Conservation (phyloP, 1,140 invertebrate genomes). For the Nixonia krombeini region DNA sequence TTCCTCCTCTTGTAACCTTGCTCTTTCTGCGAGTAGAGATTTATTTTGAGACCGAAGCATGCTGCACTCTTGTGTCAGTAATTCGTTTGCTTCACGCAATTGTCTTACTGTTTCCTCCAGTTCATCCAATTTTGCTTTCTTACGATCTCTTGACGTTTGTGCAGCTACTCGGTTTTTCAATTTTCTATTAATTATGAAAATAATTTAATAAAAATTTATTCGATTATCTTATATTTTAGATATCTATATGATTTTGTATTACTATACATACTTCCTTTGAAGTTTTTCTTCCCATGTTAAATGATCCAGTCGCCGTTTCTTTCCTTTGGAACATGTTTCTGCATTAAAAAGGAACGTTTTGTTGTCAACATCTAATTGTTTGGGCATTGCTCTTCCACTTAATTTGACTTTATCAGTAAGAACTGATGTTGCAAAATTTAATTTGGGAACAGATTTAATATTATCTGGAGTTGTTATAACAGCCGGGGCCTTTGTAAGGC, state of each 20-base stretch:
- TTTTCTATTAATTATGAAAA: constrained; percentile 78
- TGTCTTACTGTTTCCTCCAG: constrained; percentile 82
- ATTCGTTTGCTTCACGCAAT: constrained; percentile 77
- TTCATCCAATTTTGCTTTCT: constrained; percentile 92
- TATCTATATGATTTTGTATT: not conserved
- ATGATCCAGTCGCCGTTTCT: constrained; percentile 83
- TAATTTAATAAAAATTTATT: too few species aligned
- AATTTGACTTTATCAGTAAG: constrained; percentile 54
- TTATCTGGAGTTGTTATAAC: constrained; percentile 23
- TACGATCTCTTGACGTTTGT: constrained; percentile 97
- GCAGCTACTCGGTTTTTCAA: constrained; percentile 97
- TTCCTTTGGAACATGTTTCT: constrained; percentile 62
- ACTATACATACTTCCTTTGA: constrained; percentile 87
- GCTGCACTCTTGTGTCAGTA: constrained; percentile 77
- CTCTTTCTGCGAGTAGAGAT: constrained; percentile 76
- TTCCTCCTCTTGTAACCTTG: constrained; percentile 73
- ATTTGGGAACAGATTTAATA: constrained; percentile 42
- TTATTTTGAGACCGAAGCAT: constrained; percentile 78
- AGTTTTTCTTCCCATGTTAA: constrained; percentile 87
- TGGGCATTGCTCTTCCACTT: constrained; percentile 33
- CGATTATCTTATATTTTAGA: not conserved
- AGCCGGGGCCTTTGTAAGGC: constrained; percentile 44
- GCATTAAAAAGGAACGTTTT: constrained; percentile 39
- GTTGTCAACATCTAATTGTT: constrained; percentile 47
- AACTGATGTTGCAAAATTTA: constrained; percentile 58